Percentiles rank a stretch among this genome's conserved stretches.
phyloP scores from a whole-genome alignment of 2,888 invertebrate species.

The Lepidochitona cinerea region DNA sequence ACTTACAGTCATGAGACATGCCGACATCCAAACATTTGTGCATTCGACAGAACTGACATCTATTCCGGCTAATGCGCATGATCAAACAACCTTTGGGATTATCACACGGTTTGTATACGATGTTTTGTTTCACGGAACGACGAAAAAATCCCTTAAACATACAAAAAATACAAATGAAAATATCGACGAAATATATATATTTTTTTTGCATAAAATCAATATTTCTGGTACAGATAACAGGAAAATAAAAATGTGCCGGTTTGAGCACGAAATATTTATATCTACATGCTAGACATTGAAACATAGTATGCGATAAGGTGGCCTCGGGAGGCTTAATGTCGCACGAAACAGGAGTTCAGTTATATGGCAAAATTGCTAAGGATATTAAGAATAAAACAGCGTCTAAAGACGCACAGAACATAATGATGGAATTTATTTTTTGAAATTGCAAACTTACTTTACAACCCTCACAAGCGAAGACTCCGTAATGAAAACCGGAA shows the following conservation, averaged over 20 bases:
- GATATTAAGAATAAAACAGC: too few relatives aligned
- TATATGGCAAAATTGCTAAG: too few relatives aligned
- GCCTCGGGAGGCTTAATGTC: too few relatives aligned
- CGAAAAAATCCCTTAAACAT: slow-evolving; percentile 60
- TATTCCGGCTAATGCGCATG: slow-evolving; percentile 61
- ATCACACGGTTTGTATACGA: slow-evolving; percentile 61
- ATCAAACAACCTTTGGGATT: slow-evolving; percentile 59
- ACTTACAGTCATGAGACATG: slow-evolving; percentile 64
- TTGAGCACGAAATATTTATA: too few relatives aligned
- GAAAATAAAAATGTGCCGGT: too few relatives aligned
- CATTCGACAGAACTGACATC: slow-evolving; percentile 64
- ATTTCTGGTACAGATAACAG: too few relatives aligned
- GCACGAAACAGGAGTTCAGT: too few relatives aligned
- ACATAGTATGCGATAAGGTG: too few relatives aligned
- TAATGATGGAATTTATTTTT: background rate
- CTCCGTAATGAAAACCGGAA: slow-evolving; percentile 66
- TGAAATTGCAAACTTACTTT: slow-evolving; percentile 43
- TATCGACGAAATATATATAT: background rate
- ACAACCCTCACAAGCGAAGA: slow-evolving; percentile 66
- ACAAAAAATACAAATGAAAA: background rate
- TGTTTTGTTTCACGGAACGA: slow-evolving; percentile 59
- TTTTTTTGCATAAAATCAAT: background rate
- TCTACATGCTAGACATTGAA: too few relatives aligned
- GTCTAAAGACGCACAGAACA: background rate
- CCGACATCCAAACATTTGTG: slow-evolving; percentile 59